These are phyloP conservation scores for Anthoscopus minutus DNA, from an alignment of 2,113 vertebrate species.

Conservation along the genomic window DNA sequence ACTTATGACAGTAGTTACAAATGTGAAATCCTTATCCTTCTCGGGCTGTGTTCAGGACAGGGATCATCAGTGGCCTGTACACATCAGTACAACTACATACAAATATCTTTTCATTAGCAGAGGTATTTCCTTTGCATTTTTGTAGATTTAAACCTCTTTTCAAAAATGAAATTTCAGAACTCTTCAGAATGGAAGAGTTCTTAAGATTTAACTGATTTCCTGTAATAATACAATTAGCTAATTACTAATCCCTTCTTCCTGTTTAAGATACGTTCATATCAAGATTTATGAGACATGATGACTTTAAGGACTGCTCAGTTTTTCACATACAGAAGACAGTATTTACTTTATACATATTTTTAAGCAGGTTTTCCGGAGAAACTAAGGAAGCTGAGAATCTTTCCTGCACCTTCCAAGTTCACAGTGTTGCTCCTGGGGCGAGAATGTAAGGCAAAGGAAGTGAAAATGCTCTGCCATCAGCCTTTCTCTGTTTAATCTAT, in stretches of 20 bases:
- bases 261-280: not conserved
- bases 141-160: not conserved
- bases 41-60: not conserved
- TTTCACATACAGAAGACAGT: not conserved
- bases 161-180: not conserved
- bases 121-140: not conserved
- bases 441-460: not conserved
- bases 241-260: not conserved
- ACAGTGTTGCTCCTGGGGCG: not conserved
- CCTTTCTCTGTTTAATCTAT: slow-evolving; percentile 31
- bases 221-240: not conserved
- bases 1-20: not conserved
- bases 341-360: not conserved
- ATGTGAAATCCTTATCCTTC: not conserved
- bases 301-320: not conserved
- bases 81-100: not conserved
- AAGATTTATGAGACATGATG: not conserved
- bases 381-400: not conserved
- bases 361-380: not conserved
- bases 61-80: not conserved
- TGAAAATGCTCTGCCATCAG: not conserved
- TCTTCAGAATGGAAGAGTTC: not conserved
- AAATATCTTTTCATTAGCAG: not conserved
- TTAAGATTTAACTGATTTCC: not conserved
- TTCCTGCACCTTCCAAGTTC: not conserved